phyloP scores from a whole-genome alignment of 1,140 invertebrate species.

The Drosophila nigromelanica region DNA sequence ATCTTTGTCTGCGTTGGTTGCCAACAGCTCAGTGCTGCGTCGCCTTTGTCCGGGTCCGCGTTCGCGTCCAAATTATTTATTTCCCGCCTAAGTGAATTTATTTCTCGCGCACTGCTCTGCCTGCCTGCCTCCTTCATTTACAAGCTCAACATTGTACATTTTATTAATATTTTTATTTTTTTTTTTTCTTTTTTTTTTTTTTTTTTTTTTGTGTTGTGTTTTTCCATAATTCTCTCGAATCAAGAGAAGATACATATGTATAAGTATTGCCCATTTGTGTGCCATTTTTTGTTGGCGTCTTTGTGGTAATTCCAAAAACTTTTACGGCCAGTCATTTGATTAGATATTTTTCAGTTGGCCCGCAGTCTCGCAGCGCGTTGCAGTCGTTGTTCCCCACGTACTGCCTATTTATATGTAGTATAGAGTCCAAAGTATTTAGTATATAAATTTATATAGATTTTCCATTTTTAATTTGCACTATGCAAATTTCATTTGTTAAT shows the following conservation, averaged over 20 bases:
- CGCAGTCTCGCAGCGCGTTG: constrained; percentile 33
- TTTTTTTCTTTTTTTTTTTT: too few species aligned
- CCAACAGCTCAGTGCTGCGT: constrained; percentile 41
- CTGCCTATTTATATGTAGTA: constrained; percentile 4
- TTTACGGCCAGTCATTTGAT: constrained; percentile 44
- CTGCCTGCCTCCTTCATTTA: neutral
- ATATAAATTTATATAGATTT: constrained; percentile 14
- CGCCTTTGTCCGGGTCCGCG: constrained; percentile 52
- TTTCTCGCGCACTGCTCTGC: constrained; percentile 1
- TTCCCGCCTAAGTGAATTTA: constrained; percentile 33
- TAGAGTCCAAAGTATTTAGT: neutral
- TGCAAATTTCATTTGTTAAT: constrained; percentile 51
- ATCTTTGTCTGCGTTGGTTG: constrained; percentile 17
- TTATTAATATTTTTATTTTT: neutral
- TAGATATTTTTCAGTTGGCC: constrained; percentile 40
- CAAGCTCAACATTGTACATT: neutral
- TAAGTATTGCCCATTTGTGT: constrained; percentile 3
- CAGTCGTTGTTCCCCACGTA: constrained; percentile 22
- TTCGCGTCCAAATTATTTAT: constrained; percentile 35
- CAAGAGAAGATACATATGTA: neutral
- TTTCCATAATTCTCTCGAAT: constrained; percentile 7
- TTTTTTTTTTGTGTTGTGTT: neutral
- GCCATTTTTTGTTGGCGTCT: constrained; percentile 31
- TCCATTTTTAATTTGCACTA: constrained; percentile 7
- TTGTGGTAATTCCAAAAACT: constrained; percentile 21